phyloP scores from a whole-genome alignment of 2,113 vertebrate genomes.

The Butorides virescens region DNA sequence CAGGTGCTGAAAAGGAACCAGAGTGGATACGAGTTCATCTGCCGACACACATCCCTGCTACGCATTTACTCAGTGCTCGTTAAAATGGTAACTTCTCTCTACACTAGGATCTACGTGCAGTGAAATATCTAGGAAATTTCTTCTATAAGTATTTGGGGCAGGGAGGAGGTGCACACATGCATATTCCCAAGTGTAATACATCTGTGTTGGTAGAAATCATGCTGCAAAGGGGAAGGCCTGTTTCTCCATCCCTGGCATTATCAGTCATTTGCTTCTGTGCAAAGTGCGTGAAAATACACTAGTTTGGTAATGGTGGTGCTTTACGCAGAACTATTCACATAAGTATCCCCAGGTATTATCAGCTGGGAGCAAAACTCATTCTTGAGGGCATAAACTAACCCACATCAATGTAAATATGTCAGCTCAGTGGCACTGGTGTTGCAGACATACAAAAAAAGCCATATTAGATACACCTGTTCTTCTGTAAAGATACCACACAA shows the following conservation, averaged over 20 bases:
- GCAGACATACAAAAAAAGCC: accelerated
- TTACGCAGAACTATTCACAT: accelerated
- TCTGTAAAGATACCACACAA: not conserved
- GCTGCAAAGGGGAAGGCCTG: not conserved
- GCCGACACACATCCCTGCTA: not conserved
- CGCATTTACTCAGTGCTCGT: not conserved
- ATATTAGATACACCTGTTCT: accelerated
- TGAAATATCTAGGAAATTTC: not conserved
- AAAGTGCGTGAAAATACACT: not conserved
- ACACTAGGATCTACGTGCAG: not conserved
- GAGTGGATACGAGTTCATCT: not conserved
- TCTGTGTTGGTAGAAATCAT: not conserved
- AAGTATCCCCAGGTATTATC: not conserved
- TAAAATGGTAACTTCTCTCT: not conserved
- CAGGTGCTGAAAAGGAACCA: not conserved
- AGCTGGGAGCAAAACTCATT: not conserved
- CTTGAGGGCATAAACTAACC: not conserved
- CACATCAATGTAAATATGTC: no score
- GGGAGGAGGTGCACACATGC: accelerated
- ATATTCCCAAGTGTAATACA: not conserved
- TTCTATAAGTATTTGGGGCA: not conserved
- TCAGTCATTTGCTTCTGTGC: not conserved
- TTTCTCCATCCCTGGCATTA: not conserved
- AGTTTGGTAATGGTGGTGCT: not conserved
- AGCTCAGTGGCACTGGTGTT: no score